Evolutionary conservation across 30 jellyfish, hydroid and myxozoan species (phyloP).

Genomic region (Pseudorhiza aurosa): DNA sequence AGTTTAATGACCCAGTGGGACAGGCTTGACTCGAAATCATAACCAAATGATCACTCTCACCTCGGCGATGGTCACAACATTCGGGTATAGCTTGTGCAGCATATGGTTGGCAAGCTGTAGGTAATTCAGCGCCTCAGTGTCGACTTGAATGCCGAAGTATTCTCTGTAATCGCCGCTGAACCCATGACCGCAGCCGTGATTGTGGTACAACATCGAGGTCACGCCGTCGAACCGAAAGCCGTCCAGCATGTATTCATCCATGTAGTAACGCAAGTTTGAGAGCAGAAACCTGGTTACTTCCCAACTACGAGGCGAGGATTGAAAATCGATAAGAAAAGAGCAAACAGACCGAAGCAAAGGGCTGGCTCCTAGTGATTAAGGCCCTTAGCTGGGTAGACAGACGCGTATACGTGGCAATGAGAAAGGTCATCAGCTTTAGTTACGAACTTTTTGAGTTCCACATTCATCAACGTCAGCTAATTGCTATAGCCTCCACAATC

Average conservation of each 20-base stretch:
- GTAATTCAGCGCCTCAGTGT: conserved; percentile 86
- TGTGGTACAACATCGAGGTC: conserved; percentile 96
- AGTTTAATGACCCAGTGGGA: no score
- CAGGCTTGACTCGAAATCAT: no score
- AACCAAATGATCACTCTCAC: conserved; percentile 34
- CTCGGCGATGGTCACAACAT: conserved; percentile 92
- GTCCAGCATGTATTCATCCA: conserved; percentile 92
- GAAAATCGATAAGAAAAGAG: no score
- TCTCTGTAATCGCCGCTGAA: conserved; percentile 97
- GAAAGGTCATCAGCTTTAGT: no score
- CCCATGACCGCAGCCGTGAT: conserved; percentile 92
- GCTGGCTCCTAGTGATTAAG: no score
- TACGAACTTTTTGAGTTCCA: no score
- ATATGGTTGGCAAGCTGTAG: conserved; percentile 89
- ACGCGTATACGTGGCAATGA: no score
- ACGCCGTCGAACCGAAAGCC: conserved; percentile 99
- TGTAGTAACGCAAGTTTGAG: conserved; percentile 88
- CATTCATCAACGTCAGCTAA: no score
- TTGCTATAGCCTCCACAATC: no score
- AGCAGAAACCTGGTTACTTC: conserved; percentile 92
- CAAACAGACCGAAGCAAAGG: no score
- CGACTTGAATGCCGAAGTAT: conserved; percentile 85
- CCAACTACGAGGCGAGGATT: conserved; percentile 70
- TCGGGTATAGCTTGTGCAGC: conserved; percentile 90
- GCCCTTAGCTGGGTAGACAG: no score